Percentiles rank a stretch among this genome's conserved stretches.
These are phyloP conservation scores for Acanthurus leucopareius DNA, from an alignment of 2,797 vertebrate genomes.

Conservation along the genomic window DNA sequence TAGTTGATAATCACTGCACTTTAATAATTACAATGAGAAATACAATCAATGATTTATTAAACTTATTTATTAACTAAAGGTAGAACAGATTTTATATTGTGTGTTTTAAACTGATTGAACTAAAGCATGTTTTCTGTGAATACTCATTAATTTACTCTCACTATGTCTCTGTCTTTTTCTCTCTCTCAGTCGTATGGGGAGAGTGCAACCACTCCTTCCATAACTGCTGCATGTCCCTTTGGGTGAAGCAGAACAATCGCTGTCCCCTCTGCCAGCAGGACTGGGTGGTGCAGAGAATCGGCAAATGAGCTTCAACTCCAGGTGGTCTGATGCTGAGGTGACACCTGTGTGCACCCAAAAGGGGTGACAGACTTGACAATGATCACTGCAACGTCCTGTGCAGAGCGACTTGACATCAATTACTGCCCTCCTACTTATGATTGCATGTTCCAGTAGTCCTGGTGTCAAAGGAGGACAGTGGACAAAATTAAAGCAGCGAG, in stretches of 20 bases:
- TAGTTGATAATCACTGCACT: no score
- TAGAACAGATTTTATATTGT: background rate
- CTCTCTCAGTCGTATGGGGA: conserved; percentile 95
- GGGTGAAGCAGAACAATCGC: conserved; percentile 99
- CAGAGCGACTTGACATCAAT: conserved; percentile 24
- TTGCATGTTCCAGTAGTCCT: conserved; percentile 67
- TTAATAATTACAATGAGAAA: no score
- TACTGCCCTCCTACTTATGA: conserved; percentile 45
- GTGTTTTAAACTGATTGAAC: background rate
- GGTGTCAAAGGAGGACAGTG: conserved; percentile 44
- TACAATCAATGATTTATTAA: no score
- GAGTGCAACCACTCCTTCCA: conserved; percentile 99
- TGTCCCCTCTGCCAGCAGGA: conserved; percentile 99
- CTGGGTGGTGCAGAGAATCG: conserved; percentile 99
- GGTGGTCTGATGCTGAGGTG: conserved; percentile 26
- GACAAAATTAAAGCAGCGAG: conserved; percentile 47
- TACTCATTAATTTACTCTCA: background rate
- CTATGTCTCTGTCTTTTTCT: background rate
- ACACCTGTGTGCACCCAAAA: conserved; percentile 35
- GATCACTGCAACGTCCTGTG: conserved; percentile 50
- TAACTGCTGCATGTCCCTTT: conserved; percentile 99
- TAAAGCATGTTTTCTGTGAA: background rate
- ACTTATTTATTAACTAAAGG: background rate
- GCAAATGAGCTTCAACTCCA: conserved; percentile 87
- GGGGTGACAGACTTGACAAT: conserved; percentile 53